Conservation (phyloP, 2,888 invertebrate species). For the Trichopoda pennipes region DNA sequence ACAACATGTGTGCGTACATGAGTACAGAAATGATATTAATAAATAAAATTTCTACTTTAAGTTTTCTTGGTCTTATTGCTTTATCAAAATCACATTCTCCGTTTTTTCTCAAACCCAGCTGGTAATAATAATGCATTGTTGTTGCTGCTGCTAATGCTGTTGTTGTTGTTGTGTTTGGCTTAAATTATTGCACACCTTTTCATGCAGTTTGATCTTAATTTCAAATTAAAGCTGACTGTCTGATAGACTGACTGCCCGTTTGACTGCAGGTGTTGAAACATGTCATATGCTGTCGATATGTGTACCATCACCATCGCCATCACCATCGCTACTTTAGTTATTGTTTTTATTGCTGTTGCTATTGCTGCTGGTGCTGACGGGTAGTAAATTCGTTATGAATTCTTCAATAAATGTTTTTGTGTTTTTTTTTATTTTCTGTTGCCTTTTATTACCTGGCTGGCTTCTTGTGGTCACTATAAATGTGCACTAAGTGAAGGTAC, state of each 20-base stretch:
- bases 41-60: background rate
- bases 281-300: constrained; percentile 52
- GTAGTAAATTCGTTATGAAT: background rate
- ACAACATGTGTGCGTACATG: too few relatives aligned
- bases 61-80: background rate
- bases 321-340: background rate
- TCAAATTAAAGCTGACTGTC: constrained; percentile 42
- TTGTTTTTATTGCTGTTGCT: background rate
- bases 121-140: constrained; percentile 8
- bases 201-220: constrained; percentile 50
- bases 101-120: constrained; percentile 16
- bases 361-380: background rate
- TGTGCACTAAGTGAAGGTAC: constrained; percentile 14
- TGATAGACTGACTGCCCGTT: background rate
- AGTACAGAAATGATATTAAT: too few relatives aligned
- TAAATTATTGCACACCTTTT: background rate
- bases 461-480: constrained; percentile 56
- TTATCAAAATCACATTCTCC: background rate
- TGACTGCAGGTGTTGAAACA: constrained; percentile 60
- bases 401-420: constrained; percentile 30
- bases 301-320: constrained; percentile 1
- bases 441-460: constrained; percentile 22
- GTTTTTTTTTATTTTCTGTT: too few relatives aligned
- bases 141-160: constrained; percentile 14
- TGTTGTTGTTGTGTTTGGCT: background rate